phyloP scores from a whole-genome alignment of 2,113 vertebrate species.

The Neotoma lepida region DNA sequence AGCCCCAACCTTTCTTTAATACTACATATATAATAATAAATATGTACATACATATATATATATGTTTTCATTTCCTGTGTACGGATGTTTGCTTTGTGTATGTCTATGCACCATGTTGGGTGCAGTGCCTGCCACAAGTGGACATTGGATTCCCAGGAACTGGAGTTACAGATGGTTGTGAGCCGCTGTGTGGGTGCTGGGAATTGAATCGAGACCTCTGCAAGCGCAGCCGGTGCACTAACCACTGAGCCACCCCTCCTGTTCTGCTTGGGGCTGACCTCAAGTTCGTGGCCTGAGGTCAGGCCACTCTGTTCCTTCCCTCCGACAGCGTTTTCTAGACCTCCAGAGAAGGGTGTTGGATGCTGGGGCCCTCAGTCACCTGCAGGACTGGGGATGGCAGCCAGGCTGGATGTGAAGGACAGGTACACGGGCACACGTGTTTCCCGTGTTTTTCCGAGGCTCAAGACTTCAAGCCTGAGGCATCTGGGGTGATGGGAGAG shows the following conservation, averaged over 20 bases:
- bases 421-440: accelerated
- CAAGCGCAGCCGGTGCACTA: background rate
- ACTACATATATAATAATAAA: background rate
- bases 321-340: background rate
- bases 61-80: background rate
- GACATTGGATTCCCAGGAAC: background rate
- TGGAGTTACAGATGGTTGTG: background rate
- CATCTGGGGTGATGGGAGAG: background rate
- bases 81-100: background rate
- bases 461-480: background rate
- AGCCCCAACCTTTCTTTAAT: background rate
- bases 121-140: too few relatives aligned
- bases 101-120: background rate
- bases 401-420: background rate
- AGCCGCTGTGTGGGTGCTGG: background rate
- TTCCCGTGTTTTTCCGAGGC: background rate
- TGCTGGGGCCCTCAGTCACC: background rate
- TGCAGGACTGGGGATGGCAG: background rate
- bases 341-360: background rate
- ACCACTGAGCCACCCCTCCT: background rate
- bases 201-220: background rate
- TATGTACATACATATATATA: background rate
- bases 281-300: background rate
- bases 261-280: background rate
- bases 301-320: background rate